Conservation (phyloP, 2,888 invertebrate genomes). For the Ophion costatus region DNA sequence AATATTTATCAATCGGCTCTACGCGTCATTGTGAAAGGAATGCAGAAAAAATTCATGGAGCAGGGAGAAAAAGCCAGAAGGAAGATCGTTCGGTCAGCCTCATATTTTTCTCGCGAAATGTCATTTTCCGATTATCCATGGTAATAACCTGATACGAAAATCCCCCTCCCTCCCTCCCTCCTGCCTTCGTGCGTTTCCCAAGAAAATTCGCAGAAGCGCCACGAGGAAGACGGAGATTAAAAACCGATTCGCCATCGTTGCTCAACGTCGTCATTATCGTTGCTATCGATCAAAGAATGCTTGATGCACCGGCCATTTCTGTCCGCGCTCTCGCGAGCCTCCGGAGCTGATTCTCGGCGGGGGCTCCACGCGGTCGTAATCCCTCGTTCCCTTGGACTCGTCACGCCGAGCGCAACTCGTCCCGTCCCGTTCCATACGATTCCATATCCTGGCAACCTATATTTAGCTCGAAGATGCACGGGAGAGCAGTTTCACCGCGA, state of each 20-base stretch:
- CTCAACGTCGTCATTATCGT: conserved; percentile 2
- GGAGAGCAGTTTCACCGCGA: conserved; percentile 77
- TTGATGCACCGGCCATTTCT: background rate
- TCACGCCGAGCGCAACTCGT: conserved; percentile 37
- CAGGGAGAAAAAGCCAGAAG: too few species aligned
- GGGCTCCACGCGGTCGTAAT: conserved; percentile 37
- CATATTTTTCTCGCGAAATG: too few species aligned
- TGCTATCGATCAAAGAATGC: conserved; percentile 10
- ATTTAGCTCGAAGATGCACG: conserved; percentile 78
- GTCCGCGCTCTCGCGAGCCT: conserved; percentile 13
- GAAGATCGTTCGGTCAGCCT: too few species aligned
- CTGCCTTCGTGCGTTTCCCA: background rate
- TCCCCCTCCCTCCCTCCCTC: background rate
- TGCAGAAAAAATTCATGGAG: too few species aligned
- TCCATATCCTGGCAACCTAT: conserved; percentile 69
- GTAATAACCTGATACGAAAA: background rate
- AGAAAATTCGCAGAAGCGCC: background rate
- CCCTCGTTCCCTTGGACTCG: conserved; percentile 22
- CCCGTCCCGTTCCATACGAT: conserved; percentile 40
- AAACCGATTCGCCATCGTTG: background rate
- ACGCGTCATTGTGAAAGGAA: too few species aligned
- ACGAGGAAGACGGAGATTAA: background rate
- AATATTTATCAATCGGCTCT: too few species aligned
- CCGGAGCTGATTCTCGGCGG: conserved; percentile 62
- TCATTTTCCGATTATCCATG: too few species aligned